Conservation (phyloP, 2,113 vertebrate genomes). For the Cheilinus undulatus region DNA sequence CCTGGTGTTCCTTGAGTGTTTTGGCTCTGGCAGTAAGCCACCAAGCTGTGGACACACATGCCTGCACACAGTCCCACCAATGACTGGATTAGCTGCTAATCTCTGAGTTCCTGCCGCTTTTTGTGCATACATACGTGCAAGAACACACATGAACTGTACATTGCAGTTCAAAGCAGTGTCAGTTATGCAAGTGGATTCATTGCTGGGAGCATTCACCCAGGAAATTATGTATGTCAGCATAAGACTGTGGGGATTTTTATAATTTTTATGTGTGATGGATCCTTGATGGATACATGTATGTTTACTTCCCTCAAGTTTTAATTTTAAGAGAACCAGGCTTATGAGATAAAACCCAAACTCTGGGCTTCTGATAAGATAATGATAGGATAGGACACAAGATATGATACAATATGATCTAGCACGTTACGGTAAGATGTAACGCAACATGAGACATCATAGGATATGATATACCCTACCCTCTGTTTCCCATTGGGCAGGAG, state of each 20-base stretch:
- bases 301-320: conserved; percentile 8
- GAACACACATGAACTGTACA: conserved; percentile 9
- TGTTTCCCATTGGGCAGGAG: too few relatives aligned
- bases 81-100: conserved; percentile 70
- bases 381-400: too few relatives aligned
- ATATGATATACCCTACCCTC: too few relatives aligned
- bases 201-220: conserved; percentile 27
- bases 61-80: conserved; percentile 26
- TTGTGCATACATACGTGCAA: background rate
- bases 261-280: conserved; percentile 18
- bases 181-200: conserved; percentile 47
- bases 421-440: too few relatives aligned
- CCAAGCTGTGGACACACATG: conserved; percentile 1
- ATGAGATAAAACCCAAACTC: too few relatives aligned
- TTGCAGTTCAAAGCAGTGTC: conserved; percentile 25
- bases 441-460: too few relatives aligned
- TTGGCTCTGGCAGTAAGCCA: background rate
- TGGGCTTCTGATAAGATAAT: background rate
- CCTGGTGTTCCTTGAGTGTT: conserved; percentile 54
- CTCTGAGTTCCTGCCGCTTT: conserved; percentile 44
- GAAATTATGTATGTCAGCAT: conserved; percentile 29
- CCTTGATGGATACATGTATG: background rate
- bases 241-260: conserved; percentile 1
- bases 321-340: too few relatives aligned
- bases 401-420: too few relatives aligned